Evolutionary conservation across 2,888 invertebrate species (phyloP), one percentile per base, ranked within the genome.

Genomic region (Unio delphinus): DNA sequence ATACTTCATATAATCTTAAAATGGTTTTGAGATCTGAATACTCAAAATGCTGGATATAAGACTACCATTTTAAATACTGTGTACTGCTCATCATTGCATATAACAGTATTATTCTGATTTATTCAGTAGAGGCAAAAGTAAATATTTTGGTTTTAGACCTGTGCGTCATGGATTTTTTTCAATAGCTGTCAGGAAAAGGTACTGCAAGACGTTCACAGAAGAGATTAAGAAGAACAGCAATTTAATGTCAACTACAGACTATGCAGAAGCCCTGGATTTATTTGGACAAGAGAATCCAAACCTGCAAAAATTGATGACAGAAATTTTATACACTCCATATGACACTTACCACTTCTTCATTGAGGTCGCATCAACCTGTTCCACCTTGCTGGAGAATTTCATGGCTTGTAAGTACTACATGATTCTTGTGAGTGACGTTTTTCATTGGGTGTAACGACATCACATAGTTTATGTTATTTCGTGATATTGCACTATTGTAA

Each of bases 291-390:
- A 65, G 55, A 58, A 65, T 55, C 65, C 65, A 11, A 65, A 65
- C 34, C 65, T 65, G 8, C 65, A 65, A 59, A 55, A 65, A 17
- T 28, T 65, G n/a, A 55, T 65, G 56, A 65, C 65, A 7, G 65
- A 65, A 23, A 59, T 65, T 8, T 59, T 65, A 23, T 65, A 65
- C 54, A 26, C 60, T 18, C 57, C 34, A 15, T 45, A 65, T 45
- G 65, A 65, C 23, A 65, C 65, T 11, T 65, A 65, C 59, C 30
- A 58, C n/a, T 65, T 65, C 59, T 65, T 56, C 59, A 65, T 65
- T 18, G 59, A 65, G 30, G 60, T 65, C 20, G 65, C 34, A 11
- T 58, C n/a, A 28, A 28, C 54, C 6, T 65, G 65, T 34, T 59
- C 65, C 6, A 54, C 34, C 17, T 5, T 65, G 18, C 57, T 65